These are phyloP conservation scores for Lethocerus indicus DNA, from an alignment of 1,140 invertebrate genomes.

Conservation along the genomic window DNA sequence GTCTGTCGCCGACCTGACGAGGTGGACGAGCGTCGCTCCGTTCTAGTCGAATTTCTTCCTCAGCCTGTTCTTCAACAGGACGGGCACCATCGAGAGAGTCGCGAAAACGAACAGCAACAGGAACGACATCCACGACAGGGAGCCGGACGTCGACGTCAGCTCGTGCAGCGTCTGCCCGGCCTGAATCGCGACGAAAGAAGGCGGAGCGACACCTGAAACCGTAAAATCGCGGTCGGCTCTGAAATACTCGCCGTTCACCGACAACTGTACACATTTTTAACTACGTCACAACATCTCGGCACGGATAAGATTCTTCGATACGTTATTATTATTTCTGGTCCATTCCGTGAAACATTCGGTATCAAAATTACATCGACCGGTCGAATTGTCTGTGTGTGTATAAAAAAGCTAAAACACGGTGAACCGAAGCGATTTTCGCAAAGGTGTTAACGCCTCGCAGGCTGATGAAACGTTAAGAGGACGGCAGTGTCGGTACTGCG, in stretches of 20 bases:
- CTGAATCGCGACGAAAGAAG: slow-evolving; percentile 94
- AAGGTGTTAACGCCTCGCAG: too few species aligned
- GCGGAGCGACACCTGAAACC: slow-evolving; percentile 86
- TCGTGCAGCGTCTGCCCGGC: slow-evolving; percentile 90
- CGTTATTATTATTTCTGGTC: background rate
- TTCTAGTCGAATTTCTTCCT: too few species aligned
- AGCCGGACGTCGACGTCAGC: slow-evolving; percentile 74
- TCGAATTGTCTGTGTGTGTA: background rate
- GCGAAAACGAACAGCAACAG: slow-evolving; percentile 58
- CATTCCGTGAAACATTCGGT: background rate
- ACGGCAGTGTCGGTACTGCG: too few species aligned
- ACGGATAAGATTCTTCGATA: background rate
- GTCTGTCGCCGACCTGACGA: too few species aligned
- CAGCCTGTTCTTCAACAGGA: slow-evolving; percentile 84
- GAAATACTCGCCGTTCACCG: background rate
- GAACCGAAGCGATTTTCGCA: too few species aligned
- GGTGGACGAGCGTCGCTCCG: too few species aligned
- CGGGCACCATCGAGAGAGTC: slow-evolving; percentile 72
- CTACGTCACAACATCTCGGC: background rate
- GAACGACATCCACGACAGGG: slow-evolving; percentile 79
- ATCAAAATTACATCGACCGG: background rate
- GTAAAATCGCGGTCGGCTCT: slow-evolving; percentile 11
- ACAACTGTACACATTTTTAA: background rate
- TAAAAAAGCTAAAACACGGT: too few species aligned
- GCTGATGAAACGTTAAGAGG: too few species aligned